Evolutionary conservation across 2,888 invertebrate species (phyloP), one percentile per base, ranked within the genome.

Genomic region (Smittia sp.): DNA sequence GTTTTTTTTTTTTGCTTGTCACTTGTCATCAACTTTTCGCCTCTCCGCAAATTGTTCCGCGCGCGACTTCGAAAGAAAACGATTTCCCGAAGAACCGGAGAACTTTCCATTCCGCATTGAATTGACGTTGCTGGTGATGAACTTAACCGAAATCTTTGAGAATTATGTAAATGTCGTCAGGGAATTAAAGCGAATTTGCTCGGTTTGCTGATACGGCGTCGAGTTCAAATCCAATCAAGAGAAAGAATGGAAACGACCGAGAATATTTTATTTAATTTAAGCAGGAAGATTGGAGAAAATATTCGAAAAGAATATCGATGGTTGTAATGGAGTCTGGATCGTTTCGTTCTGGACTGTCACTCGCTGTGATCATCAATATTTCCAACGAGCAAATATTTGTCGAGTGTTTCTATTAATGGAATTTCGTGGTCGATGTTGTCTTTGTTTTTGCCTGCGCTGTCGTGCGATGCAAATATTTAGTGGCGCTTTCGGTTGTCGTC

Each of bases 1-100:
- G 72, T 72, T 72, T 72, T 72, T 52, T 20, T 1, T 63, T 63
- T 25, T 20, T 58, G 62, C 72, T 54, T 72, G 72, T 72, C 72
- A 58, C 62, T 58, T 62, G 62, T 62, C 62, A 62, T 62, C 62
- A 39, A 54, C 58, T 9, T 58, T 24, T 54, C 15, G 24, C 27
- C 27, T 65, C 27, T 32, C 13, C 27, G 9, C 15, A 3, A 46
- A 46, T 46, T 46, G 6, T 11, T 46, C 4, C n/a, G 6, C 46
- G n/a, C 39, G 39, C 39, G 39, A 39, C 7, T 39, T 39, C n/a
- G 46, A 46, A 46, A 46, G 46, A 11, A 46, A 11, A 11, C 15
- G 46, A 46, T 46, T 46, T 46, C 15, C 46, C 46, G 46, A 3
- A 46, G n/a, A 46, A 46, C 13, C 15, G 46, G 11, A 46, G n/a